Evolutionary conservation across 2,797 vertebrate genomes (phyloP).

Genomic region (Notolabrus celidotus): DNA sequence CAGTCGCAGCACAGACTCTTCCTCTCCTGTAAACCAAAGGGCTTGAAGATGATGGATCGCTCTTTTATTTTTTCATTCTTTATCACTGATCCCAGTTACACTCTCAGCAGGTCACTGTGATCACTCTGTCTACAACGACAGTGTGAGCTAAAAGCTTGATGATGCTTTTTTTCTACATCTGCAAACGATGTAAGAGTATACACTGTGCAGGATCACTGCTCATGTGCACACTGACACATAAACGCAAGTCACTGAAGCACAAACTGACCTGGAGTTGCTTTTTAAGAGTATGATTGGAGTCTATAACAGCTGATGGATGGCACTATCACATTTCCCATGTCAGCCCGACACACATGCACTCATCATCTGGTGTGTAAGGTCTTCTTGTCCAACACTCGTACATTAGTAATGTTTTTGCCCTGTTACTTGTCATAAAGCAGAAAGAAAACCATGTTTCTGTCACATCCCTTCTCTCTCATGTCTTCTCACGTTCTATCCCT

Average conservation of each 20-base stretch:
- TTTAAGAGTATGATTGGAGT: constrained; percentile 52
- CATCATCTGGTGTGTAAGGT: constrained; percentile 65
- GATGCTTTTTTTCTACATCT: constrained; percentile 11
- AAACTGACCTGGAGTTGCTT: constrained; percentile 57
- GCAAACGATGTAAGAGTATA: too few species aligned
- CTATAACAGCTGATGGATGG: constrained; percentile 62
- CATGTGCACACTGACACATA: constrained; percentile 36
- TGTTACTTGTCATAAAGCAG: background rate
- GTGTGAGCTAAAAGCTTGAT: constrained; percentile 24
- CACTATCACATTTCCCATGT: constrained; percentile 68
- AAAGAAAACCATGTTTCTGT: constrained; percentile 25
- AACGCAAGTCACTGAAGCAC: constrained; percentile 51
- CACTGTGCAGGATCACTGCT: constrained; percentile 7
- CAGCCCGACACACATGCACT: constrained; percentile 69
- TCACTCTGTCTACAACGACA: constrained; percentile 32
- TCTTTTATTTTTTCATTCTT: constrained; percentile 1
- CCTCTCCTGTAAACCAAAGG: constrained; percentile 12
- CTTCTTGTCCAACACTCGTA: constrained; percentile 51
- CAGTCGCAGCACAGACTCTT: constrained; percentile 11
- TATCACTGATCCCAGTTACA: constrained; percentile 20
- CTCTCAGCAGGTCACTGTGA: constrained; percentile 55
- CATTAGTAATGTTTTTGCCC: constrained; percentile 33
- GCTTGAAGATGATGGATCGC: constrained; percentile 33
- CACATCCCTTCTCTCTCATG: background rate
- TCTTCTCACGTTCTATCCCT: constrained; percentile 19